A percentile compares a stretch with the other conserved stretches of the same genome.
Conservation (phyloP, 2,797 vertebrate species). For the Sciaenops ocellatus region DNA sequence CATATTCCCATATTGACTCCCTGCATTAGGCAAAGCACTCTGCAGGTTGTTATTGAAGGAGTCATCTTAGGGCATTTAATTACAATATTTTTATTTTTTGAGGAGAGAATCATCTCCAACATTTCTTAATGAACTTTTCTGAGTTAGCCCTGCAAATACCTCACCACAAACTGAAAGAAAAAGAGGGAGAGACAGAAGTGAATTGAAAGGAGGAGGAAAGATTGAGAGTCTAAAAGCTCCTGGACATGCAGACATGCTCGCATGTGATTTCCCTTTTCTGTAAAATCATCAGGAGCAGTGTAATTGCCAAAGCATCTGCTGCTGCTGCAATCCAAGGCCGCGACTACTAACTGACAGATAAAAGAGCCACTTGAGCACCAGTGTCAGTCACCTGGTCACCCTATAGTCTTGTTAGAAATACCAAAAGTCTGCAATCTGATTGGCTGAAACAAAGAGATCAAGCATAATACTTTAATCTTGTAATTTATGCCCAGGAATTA, state of each 20-base stretch:
- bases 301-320: constrained; percentile 61
- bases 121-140: background rate
- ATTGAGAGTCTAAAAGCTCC: constrained; percentile 11
- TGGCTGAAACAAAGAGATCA: constrained; percentile 6
- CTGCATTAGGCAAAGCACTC: background rate
- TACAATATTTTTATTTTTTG: background rate
- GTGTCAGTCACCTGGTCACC: constrained; percentile 59
- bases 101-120: background rate
- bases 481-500: constrained; percentile 20
- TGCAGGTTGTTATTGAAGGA: constrained; percentile 3
- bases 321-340: constrained; percentile 40
- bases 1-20: constrained; percentile 25
- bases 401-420: constrained; percentile 20
- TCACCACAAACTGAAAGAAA: background rate
- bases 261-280: constrained; percentile 52
- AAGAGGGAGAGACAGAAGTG: background rate
- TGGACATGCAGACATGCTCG: constrained; percentile 36
- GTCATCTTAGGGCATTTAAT: background rate
- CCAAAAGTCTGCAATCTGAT: constrained; percentile 18
- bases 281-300: constrained; percentile 57
- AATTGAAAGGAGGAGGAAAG: constrained; percentile 2
- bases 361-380: constrained; percentile 45
- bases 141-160: background rate
- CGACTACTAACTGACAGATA: constrained; percentile 41
- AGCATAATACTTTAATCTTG: constrained; percentile 24